Percentiles rank a stretch among this genome's conserved stretches.
phyloP scores from a whole-genome alignment of 2,797 vertebrate species.

The Scolopax rusticola region DNA sequence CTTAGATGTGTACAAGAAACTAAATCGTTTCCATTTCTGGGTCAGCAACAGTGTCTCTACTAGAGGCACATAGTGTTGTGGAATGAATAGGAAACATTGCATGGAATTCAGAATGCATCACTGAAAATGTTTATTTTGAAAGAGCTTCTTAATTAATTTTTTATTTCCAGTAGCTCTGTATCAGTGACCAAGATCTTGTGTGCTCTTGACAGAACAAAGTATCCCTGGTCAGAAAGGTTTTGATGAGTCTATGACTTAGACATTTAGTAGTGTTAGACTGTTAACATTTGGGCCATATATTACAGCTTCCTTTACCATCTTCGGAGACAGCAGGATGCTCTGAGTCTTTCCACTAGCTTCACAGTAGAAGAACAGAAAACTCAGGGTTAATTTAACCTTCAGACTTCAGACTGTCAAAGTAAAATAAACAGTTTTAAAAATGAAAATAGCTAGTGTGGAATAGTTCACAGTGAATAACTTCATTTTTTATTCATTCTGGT shows the following conservation, averaged over 20 bases:
- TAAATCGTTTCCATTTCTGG: not conserved
- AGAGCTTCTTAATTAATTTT: not conserved
- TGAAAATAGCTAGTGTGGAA: slow-evolving; percentile 78
- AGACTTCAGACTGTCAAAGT: slow-evolving; percentile 78
- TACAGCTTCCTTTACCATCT: not conserved
- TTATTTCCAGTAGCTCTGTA: slow-evolving; percentile 2
- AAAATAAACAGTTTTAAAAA: slow-evolving; percentile 82
- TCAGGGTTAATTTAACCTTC: slow-evolving; percentile 81
- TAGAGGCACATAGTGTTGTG: not conserved
- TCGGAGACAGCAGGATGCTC: not conserved
- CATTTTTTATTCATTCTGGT: slow-evolving; percentile 83
- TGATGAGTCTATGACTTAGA: not conserved
- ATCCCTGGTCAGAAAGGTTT: not conserved
- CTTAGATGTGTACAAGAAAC: not conserved
- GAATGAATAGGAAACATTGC: not conserved
- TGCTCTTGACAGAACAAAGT: not conserved
- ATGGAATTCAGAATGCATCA: not conserved
- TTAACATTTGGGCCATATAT: not conserved
- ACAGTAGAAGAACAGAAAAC: slow-evolving; percentile 49
- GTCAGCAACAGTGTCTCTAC: not conserved
- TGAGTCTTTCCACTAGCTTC: not conserved
- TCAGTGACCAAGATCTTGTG: not conserved
- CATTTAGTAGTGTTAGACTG: not conserved
- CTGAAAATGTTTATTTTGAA: not conserved
- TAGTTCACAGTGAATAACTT: slow-evolving; percentile 77